phyloP scores from a whole-genome alignment of 2,888 invertebrate genomes.

The Plebejus anna region DNA sequence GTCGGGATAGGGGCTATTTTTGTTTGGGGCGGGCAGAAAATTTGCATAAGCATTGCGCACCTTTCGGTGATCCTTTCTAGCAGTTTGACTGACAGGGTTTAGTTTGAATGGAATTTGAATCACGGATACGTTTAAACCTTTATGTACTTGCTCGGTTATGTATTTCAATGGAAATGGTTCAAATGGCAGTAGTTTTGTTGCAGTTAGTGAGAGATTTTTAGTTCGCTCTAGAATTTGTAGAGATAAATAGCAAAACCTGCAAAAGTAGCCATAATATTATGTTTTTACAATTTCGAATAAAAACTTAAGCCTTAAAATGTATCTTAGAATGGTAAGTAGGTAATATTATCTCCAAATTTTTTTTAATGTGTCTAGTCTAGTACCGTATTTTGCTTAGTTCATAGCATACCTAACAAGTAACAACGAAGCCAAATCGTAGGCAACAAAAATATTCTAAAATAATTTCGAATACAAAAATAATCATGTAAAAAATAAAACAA shows the following conservation, averaged over 20 bases:
- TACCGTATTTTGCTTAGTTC: no score
- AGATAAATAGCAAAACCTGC: no score
- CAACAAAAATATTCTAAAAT: neutral
- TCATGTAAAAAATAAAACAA: conserved; percentile 33
- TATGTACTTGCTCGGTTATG: conserved; percentile 43
- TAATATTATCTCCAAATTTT: no score
- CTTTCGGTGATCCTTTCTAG: conserved; percentile 72
- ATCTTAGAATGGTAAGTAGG: no score
- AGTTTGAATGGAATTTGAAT: conserved; percentile 49
- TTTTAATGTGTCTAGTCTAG: no score
- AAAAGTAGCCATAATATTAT: no score
- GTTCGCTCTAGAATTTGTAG: neutral
- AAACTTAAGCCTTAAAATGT: no score
- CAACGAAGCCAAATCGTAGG: neutral
- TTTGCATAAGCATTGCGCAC: conserved; percentile 75
- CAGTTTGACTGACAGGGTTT: conserved; percentile 69
- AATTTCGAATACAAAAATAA: conserved; percentile 26
- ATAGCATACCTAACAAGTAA: neutral
- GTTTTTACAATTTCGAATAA: no score
- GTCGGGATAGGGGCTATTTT: conserved; percentile 43
- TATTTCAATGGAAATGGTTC: conserved; percentile 13
- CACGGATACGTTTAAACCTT: conserved; percentile 40
- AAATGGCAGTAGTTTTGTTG: neutral
- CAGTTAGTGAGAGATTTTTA: neutral
- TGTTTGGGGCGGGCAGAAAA: conserved; percentile 50